phyloP scores from a whole-genome alignment of 2,888 invertebrate genomes.

The Rotaria sp. region DNA sequence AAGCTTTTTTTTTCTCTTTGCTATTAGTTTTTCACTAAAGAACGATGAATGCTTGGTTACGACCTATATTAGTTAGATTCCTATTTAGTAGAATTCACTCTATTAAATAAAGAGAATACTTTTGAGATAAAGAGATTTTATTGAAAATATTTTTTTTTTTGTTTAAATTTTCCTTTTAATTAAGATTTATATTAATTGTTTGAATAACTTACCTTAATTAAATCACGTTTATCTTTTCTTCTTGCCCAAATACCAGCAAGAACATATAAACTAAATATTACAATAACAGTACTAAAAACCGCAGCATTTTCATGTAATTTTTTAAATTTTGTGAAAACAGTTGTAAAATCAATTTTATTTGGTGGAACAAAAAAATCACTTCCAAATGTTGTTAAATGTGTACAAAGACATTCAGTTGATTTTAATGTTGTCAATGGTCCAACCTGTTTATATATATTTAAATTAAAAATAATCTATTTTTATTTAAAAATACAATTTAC shows the following conservation, averaged over 20 bases:
- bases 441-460: neutral
- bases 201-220: slow-evolving; percentile 47
- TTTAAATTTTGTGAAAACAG: slow-evolving; percentile 53
- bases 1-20: too few relatives aligned
- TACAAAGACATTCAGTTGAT: slow-evolving; percentile 50
- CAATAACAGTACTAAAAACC: slow-evolving; percentile 52
- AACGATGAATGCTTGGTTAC: too few relatives aligned
- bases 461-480: neutral
- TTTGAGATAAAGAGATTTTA: too few relatives aligned
- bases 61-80: too few relatives aligned
- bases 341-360: slow-evolving; percentile 55
- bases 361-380: slow-evolving; percentile 53
- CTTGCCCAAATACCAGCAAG: slow-evolving; percentile 50
- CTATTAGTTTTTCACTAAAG: too few relatives aligned
- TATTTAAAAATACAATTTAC: slow-evolving; percentile 5
- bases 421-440: neutral
- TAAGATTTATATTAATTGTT: too few relatives aligned
- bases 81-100: too few relatives aligned
- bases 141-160: too few relatives aligned
- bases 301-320: slow-evolving; percentile 53
- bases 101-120: too few relatives aligned
- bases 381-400: slow-evolving; percentile 54
- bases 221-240: slow-evolving; percentile 52
- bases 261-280: slow-evolving; percentile 50
- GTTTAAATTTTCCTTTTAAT: too few relatives aligned